A percentile compares a stretch with the other conserved stretches of the same genome.
These are phyloP conservation scores for Calephelis nemesis DNA, from an alignment of 1,140 invertebrate genomes.

Conservation along the genomic window DNA sequence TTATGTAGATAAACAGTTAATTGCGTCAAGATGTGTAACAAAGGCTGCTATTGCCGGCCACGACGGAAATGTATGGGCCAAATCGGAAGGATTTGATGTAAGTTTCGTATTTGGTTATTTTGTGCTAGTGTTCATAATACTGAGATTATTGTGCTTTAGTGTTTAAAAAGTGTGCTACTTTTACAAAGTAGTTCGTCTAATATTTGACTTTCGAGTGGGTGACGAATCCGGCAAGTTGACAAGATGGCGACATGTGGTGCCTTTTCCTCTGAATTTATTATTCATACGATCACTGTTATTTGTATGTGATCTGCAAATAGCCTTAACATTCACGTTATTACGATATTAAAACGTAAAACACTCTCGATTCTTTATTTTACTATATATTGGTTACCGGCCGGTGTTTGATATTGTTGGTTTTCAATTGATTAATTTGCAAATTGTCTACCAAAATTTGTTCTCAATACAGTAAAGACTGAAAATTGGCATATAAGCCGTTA, in stretches of 20 bases:
- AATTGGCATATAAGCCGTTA: too few species aligned
- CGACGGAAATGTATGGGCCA: slow-evolving; percentile 96
- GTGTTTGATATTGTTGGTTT: not conserved
- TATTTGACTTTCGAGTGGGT: slow-evolving; percentile 39
- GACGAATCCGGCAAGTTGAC: slow-evolving; percentile 73
- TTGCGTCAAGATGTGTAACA: slow-evolving; percentile 94
- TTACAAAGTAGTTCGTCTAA: slow-evolving; percentile 18
- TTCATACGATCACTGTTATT: not conserved
- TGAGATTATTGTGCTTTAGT: slow-evolving; percentile 21
- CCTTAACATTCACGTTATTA: not conserved
- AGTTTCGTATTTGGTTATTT: slow-evolving; percentile 77
- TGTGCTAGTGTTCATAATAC: slow-evolving; percentile 47
- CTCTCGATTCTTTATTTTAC: not conserved
- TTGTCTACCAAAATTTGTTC: too few species aligned
- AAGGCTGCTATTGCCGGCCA: slow-evolving; percentile 96
- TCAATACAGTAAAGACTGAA: too few species aligned
- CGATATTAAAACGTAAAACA: not conserved
- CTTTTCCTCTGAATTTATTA: slow-evolving; percentile 48
- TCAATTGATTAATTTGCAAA: not conserved
- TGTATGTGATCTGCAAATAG: not conserved
- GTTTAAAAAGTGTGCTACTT: slow-evolving; percentile 23
- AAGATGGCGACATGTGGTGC: slow-evolving; percentile 79
- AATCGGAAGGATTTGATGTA: slow-evolving; percentile 95
- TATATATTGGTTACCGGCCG: slow-evolving; percentile 7
- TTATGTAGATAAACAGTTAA: slow-evolving; percentile 98